A percentile compares a stretch with the other conserved stretches of the same genome.
Conservation (phyloP, 2,888 invertebrate genomes). For the Caradrina clavipalpis region DNA sequence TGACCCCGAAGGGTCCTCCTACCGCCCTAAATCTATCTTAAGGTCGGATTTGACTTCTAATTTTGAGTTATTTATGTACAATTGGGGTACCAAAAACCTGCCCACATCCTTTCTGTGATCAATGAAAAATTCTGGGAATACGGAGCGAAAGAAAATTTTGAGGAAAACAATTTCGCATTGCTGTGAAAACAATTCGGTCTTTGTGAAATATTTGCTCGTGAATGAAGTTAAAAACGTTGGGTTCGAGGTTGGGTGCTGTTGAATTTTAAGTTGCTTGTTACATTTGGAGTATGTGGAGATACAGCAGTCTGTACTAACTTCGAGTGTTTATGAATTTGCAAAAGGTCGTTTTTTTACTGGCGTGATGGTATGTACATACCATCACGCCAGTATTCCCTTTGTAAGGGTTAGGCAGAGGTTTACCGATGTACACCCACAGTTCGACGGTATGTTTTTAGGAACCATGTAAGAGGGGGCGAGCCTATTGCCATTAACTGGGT, state of each 20-base stretch:
- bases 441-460: too few species aligned
- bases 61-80: conserved; percentile 62
- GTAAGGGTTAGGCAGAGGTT: too few species aligned
- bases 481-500: too few species aligned
- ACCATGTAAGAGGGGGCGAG: too few species aligned
- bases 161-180: conserved; percentile 49
- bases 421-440: too few species aligned
- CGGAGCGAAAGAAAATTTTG: conserved; percentile 42
- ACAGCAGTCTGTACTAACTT: conserved; percentile 7
- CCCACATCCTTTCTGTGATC: conserved; percentile 51
- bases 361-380: too few species aligned
- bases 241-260: conserved; percentile 18
- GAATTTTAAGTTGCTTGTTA: conserved; percentile 48
- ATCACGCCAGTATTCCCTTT: too few species aligned
- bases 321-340: conserved; percentile 12
- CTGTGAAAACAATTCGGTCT: conserved; percentile 57
- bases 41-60: conserved; percentile 53
- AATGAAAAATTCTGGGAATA: conserved; percentile 59
- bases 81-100: conserved; percentile 11
- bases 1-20: conserved; percentile 22
- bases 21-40: conserved; percentile 49
- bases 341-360: too few species aligned
- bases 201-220: conserved; percentile 60
- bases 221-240: conserved; percentile 48
- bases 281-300: conserved; percentile 29